Evolutionary conservation across 2,113 vertebrate genomes (phyloP).

Genomic region (Hippocampus guttulatus): DNA sequence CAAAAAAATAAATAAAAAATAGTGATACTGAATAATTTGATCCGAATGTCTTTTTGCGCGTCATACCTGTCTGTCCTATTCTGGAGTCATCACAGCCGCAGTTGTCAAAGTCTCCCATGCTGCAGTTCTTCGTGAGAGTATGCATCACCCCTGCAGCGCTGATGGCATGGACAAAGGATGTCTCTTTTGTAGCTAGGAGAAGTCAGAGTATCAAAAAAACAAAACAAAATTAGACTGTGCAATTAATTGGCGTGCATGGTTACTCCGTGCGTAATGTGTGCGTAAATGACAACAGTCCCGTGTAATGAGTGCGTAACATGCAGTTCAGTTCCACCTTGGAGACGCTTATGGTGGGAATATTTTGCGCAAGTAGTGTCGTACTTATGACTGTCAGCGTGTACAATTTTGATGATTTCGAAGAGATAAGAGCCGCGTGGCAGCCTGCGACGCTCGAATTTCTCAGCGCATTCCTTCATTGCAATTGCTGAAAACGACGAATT

Average conservation of each 20-base stretch:
- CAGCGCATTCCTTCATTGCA: not conserved
- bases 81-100: constrained; percentile 93
- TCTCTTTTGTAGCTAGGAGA: constrained; percentile 84
- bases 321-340: not conserved
- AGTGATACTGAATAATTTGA: no score
- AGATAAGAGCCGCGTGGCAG: not conserved
- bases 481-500: not conserved
- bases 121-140: constrained; percentile 94
- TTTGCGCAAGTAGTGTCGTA: not conserved
- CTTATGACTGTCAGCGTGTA: not conserved
- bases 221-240: not conserved
- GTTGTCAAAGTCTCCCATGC: constrained; percentile 91
- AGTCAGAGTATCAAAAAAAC: constrained; percentile 3
- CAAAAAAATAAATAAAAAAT: no score
- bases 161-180: constrained; percentile 91
- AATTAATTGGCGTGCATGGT: not conserved
- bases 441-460: not conserved
- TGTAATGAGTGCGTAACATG: not conserved
- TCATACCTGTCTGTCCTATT: constrained; percentile 81
- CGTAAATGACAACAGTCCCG: constrained; percentile 11
- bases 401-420: not conserved
- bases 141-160: constrained; percentile 94
- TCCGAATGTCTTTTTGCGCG: no score
- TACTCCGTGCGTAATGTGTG: constrained; percentile 2
- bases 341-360: not conserved